phyloP scores from a whole-genome alignment of 35 echinoderm and acorn worm species.

The Diadema setosum region DNA sequence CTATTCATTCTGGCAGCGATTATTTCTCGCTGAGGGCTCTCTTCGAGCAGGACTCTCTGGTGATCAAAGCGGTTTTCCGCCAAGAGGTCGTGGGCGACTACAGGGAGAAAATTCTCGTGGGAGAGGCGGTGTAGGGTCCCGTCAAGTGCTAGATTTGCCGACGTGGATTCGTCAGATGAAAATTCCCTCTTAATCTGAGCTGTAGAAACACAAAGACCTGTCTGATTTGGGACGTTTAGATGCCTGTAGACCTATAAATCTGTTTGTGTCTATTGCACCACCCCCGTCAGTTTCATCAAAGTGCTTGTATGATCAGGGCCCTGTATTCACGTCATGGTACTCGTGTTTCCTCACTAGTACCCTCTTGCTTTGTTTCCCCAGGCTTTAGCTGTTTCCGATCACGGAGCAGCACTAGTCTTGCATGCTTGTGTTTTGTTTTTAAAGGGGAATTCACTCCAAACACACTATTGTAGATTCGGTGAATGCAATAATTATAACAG shows the following conservation, averaged over 20 bases:
- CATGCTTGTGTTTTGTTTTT: too few species aligned
- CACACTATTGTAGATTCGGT: too few species aligned
- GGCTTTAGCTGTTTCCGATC: too few species aligned
- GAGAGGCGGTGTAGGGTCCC: not conserved
- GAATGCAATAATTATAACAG: too few species aligned
- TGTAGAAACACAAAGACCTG: not conserved
- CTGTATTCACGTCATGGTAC: too few species aligned
- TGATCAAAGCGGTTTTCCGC: not conserved
- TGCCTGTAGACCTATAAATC: not conserved
- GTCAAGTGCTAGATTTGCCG: not conserved
- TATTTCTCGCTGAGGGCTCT: not conserved
- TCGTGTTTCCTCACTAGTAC: too few species aligned
- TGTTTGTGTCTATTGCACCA: not conserved
- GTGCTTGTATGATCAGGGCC: too few species aligned
- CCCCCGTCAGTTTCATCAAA: too few species aligned
- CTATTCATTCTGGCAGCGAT: not conserved
- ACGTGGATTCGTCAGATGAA: not conserved
- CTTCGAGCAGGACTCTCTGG: not conserved
- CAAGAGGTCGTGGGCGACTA: not conserved
- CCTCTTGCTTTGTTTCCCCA: too few species aligned
- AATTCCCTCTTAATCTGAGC: not conserved
- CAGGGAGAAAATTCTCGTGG: not conserved
- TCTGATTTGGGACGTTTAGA: not conserved
- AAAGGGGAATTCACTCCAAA: too few species aligned
- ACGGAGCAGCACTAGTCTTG: too few species aligned